Evolutionary conservation across 2,888 invertebrate genomes (phyloP).

Genomic region (Nasonia oneida): DNA sequence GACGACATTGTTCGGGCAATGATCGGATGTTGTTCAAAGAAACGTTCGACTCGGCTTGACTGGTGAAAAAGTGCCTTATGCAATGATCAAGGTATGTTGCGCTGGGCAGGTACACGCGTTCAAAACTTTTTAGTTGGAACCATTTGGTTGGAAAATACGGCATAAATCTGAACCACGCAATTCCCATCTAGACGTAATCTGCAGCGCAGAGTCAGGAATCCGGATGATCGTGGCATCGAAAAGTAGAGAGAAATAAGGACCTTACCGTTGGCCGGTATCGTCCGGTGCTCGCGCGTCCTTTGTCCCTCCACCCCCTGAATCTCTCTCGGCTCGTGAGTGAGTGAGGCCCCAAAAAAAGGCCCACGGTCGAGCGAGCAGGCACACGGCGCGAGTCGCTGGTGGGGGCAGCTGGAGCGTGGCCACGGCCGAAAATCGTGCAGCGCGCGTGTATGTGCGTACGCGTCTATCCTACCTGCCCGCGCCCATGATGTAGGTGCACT

Average conservation of each 20-base stretch:
- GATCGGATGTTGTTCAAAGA: not conserved
- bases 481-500: not conserved
- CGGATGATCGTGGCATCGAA: not conserved
- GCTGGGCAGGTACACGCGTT: not conserved
- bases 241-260: conserved; percentile 5
- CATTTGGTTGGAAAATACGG: too few relatives aligned
- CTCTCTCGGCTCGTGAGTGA: not conserved
- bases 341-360: conserved; percentile 11
- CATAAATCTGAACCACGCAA: too few relatives aligned
- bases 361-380: conserved; percentile 16
- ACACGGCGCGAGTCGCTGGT: conserved; percentile 18
- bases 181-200: too few relatives aligned
- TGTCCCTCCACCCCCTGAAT: conserved; percentile 44
- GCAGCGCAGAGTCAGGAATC: conserved; percentile 46
- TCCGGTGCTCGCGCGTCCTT: conserved; percentile 33
- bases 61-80: not conserved
- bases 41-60: not conserved
- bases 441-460: not conserved
- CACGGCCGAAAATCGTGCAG: conserved; percentile 49
- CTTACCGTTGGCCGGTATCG: not conserved
- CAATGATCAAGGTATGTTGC: not conserved
- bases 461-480: not conserved
- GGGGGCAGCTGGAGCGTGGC: conserved; percentile 62
- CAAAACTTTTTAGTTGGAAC: not conserved
- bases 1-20: not conserved